phyloP scores from a whole-genome alignment of 2,113 vertebrate genomes.

The Pelecanus crispus region DNA sequence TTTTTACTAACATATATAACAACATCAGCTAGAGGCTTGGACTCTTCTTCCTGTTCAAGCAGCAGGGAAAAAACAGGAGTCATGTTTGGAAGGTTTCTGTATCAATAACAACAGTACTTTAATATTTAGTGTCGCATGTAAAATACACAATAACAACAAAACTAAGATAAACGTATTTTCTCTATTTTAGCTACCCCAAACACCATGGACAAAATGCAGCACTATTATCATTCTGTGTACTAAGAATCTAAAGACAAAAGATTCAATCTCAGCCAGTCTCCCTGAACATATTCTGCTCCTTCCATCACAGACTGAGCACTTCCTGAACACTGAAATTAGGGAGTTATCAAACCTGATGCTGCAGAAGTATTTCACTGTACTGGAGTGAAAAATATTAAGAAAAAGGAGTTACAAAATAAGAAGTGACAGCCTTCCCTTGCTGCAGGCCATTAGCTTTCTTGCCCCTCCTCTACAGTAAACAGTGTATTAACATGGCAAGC shows the following conservation, averaged over 20 bases:
- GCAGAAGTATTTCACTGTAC: neutral
- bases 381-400: neutral
- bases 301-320: neutral
- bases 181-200: neutral
- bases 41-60: constrained; percentile 60
- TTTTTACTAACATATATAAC: constrained; percentile 95
- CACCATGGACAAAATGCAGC: neutral
- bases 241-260: neutral
- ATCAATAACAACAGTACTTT: neutral
- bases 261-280: neutral
- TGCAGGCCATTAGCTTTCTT: neutral
- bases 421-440: neutral
- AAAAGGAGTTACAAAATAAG: neutral
- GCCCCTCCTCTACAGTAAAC: neutral
- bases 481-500: neutral
- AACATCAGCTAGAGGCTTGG: constrained; percentile 74
- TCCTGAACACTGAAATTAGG: neutral
- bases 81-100: neutral
- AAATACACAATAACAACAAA: neutral
- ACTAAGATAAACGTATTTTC: neutral
- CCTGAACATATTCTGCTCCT: neutral
- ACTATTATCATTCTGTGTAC: neutral
- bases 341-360: neutral
- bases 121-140: neutral
- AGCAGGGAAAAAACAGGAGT: neutral